A percentile compares a stretch with the other conserved stretches of the same genome.
phyloP scores from a whole-genome alignment of 2,797 vertebrate genomes.

The Meriones psammophilus region DNA sequence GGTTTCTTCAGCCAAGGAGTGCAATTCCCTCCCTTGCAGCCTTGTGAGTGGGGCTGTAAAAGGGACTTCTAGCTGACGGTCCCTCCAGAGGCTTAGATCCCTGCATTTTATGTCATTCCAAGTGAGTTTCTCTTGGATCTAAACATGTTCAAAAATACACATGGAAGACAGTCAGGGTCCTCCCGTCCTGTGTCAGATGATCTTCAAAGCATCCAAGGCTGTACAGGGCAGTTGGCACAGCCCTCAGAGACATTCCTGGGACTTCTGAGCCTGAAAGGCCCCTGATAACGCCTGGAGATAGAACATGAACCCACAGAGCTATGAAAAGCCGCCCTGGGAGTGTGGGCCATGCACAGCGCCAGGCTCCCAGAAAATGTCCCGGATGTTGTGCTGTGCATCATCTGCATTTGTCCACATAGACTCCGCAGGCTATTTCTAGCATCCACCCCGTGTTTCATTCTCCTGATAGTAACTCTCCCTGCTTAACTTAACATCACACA shows the following conservation, averaged over 20 bases:
- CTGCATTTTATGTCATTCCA: slow-evolving; percentile 48
- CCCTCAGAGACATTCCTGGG: not conserved
- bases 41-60: slow-evolving; percentile 63
- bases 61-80: not conserved
- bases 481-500: not conserved
- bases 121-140: slow-evolving; percentile 34
- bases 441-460: not conserved
- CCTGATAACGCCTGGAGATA: not conserved
- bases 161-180: not conserved
- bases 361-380: not conserved
- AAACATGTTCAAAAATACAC: not conserved
- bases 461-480: not conserved
- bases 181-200: not conserved
- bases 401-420: not conserved
- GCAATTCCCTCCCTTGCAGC: slow-evolving; percentile 59
- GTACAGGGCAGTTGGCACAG: not conserved
- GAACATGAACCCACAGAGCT: not conserved
- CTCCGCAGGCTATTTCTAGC: not conserved
- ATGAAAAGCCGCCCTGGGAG: not conserved
- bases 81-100: not conserved
- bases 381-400: not conserved
- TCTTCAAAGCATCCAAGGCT: slow-evolving; percentile 32
- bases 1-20: not conserved
- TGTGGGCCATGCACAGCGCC: too few relatives aligned
- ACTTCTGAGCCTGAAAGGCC: not conserved